Evolutionary conservation across 92 coral and sea anemone genomes (phyloP), one percentile per base, ranked within the genome.

Genomic region (Montipora capitata): DNA sequence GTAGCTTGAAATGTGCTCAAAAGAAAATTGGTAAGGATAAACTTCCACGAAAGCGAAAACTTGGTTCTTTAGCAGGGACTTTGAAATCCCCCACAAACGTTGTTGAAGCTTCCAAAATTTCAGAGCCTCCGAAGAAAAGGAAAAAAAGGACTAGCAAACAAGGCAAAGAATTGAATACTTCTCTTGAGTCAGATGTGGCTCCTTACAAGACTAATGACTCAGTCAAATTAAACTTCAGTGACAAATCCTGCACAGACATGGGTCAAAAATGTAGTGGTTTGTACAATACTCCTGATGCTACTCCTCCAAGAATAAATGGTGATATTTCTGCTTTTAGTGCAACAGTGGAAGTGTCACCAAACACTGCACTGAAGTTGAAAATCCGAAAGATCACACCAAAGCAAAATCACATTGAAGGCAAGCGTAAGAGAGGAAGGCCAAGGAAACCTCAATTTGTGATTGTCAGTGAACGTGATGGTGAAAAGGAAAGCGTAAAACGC

Each of bases 371-470:
- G 0, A 94, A 94, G 87, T 84, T 97, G 48, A 94, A 95, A 74
- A 94, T 97, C 76, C 86, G 95, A 54, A 96, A 95, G 77, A 93
- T 96, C 9, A 88, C 91, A 49, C 93, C 95, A 11, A 87, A 85
- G 4, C 81, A 76, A 39, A 84, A 82, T 67, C 90, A 72, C 14
- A 77, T 44, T n/a, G 90, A 91, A 54, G 90, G 81, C 18, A 96
- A 92, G 69, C 91, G 95, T 17, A 96, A 86, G 70, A 91, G 98
- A 27, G 96, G 97, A 3, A 81, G 96, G 16, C 98, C 97, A 64
- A 89, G 90, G 10, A 95, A 94, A 72, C 94, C 90, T 4, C 92
- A 81, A 41, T 94, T 95, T 76, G 95, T 97, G 59, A 91, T 96
- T 83, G 96, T 90, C 6, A 93, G 94, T 52, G 96, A 87, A 69